Evolutionary conservation across 2,113 vertebrate genomes (phyloP), one percentile per base, ranked within the genome.

Genomic region (Agelaius phoeniceus): DNA sequence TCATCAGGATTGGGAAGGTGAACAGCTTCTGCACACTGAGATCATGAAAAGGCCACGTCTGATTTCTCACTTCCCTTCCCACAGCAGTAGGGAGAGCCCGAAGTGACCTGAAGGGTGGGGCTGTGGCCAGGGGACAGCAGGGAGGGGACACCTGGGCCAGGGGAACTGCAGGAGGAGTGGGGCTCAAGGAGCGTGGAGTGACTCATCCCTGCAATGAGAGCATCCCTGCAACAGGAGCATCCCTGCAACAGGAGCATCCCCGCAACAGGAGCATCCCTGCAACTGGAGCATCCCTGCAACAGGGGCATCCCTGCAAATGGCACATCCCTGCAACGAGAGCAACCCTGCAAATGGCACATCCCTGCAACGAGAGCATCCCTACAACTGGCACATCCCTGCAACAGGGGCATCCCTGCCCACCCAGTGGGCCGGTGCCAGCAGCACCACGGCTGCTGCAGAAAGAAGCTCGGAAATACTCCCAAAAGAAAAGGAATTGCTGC

Each of bases 21-120:
- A 63, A 31, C 2, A 19, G 46, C n/a, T n/a, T 1, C 43, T 33
- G 39, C 49, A 21, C 3, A 3, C 19, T 1, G 28, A 6, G 10
- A 46, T 49, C 41, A 10, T 0, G 1, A 43, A 24, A 43, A 20
- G 48, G 26, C 28, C 43, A 14, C 0, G 0, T 3, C 11, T 12
- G 6, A 51, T 30, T 74, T 37, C 41, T 74, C 37, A 2, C 12
- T 1, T 14, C 10, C 8, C 67, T 77, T 67, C 61, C 49, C 30
- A 35, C 26, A 17, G 13, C 3, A 1, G 26, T 0, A 12, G 33
- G 48, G 9, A 12, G 28, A 33, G 49, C 27, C 22, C 14, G 0
- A 23, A 24, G 41, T 0, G 46, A 37, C 41, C 49, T 2, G 16
- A 15, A 31, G 46, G 71, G 30, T 23, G 18, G 30, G 41, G 41